Conservation (phyloP, 2,888 invertebrate species). For the Lepidocyrtoides sp. region DNA sequence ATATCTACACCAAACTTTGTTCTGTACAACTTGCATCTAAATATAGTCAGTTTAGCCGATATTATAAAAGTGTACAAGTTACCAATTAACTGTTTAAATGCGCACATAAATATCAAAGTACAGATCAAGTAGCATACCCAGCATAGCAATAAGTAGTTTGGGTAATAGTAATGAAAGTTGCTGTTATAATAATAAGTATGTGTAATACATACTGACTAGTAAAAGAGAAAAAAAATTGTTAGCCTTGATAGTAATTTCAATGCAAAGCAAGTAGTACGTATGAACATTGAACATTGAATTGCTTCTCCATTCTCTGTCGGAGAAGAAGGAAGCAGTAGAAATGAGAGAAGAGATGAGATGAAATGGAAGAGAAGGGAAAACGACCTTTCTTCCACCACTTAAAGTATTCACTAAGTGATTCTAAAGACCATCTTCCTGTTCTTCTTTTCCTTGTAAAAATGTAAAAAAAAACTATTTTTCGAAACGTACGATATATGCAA, state of each 20-base stretch:
- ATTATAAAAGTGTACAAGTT: constrained; percentile 13
- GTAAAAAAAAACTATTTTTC: constrained; percentile 17
- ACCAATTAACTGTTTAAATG: constrained; percentile 40
- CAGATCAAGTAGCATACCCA: too few relatives aligned
- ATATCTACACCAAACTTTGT: neutral
- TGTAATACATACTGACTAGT: neutral
- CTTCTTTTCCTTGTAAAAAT: constrained; percentile 1
- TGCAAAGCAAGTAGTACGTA: constrained; percentile 48
- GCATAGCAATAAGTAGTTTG: constrained; percentile 25
- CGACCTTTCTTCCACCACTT: constrained; percentile 65
- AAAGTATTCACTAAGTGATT: constrained; percentile 69
- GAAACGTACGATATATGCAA: neutral
- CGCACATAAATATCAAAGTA: neutral
- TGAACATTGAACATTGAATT: constrained; percentile 29
- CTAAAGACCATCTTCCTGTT: constrained; percentile 53
- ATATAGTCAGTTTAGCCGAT: neutral
- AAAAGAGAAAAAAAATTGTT: neutral
- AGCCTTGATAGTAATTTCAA: constrained; percentile 56
- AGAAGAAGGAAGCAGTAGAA: neutral
- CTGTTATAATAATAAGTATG: neutral
- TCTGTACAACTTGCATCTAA: neutral
- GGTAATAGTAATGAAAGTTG: constrained; percentile 18
- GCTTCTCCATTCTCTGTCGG: constrained; percentile 29
- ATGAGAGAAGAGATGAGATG: constrained; percentile 24
- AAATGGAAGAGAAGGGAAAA: constrained; percentile 35